A percentile compares a stretch with the other conserved stretches of the same genome.
phyloP scores from a whole-genome alignment of 2,113 vertebrate species.

The Syngnathus scovelli region DNA sequence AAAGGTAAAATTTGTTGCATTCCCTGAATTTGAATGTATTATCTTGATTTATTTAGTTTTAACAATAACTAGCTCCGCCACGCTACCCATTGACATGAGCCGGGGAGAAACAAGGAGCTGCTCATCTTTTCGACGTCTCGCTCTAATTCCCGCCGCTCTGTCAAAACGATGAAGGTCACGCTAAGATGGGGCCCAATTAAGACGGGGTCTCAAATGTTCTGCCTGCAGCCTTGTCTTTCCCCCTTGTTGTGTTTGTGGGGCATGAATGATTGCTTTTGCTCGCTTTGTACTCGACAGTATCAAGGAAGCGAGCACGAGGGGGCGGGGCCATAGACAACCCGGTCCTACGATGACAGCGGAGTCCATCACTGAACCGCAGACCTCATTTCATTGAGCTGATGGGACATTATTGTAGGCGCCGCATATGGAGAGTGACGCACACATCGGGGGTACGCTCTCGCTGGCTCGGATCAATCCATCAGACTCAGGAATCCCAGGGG shows the following conservation, averaged over 20 bases:
- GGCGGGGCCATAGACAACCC: not conserved
- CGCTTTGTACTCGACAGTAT: not conserved
- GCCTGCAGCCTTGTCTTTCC: slow-evolving; percentile 19
- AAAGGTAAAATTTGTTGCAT: not conserved
- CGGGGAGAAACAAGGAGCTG: slow-evolving; percentile 11
- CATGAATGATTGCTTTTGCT: slow-evolving; percentile 1
- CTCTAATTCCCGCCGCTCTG: slow-evolving; percentile 42
- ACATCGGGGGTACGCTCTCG: slow-evolving; percentile 25
- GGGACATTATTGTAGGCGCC: slow-evolving; percentile 29
- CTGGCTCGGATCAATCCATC: slow-evolving; percentile 43
- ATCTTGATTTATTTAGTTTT: not conserved
- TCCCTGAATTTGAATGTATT: too few species aligned
- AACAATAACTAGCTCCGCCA: slow-evolving; percentile 28
- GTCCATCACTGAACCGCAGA: not conserved
- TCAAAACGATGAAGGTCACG: slow-evolving; percentile 67
- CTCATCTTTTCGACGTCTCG: slow-evolving; percentile 35
- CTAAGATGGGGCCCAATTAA: slow-evolving; percentile 59
- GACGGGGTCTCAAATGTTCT: slow-evolving; percentile 27
- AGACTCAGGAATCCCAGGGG: slow-evolving; percentile 14
- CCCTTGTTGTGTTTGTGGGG: slow-evolving; percentile 1
- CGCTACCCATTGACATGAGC: slow-evolving; percentile 25
- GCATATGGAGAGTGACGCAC: slow-evolving; percentile 32
- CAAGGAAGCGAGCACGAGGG: not conserved
- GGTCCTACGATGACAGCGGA: not conserved
- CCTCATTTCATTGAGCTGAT: slow-evolving; percentile 3